Evolutionary conservation across 2,797 vertebrate species (phyloP).

Genomic region (Nasua narica): DNA sequence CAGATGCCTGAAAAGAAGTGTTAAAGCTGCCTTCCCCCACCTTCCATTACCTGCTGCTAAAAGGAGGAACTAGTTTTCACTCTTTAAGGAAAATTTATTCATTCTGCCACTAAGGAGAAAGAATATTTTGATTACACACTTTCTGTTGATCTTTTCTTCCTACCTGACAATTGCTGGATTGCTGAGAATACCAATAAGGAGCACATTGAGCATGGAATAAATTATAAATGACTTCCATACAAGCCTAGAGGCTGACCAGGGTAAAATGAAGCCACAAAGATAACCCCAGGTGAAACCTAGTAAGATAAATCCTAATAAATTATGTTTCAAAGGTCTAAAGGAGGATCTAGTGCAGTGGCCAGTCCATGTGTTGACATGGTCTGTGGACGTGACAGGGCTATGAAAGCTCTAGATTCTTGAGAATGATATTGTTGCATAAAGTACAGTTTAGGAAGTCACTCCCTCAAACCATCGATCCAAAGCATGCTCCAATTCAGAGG

Average conservation of each 20-base stretch:
- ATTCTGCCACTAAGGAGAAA: background rate
- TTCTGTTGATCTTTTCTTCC: background rate
- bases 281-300: background rate
- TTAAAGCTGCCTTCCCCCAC: background rate
- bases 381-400: background rate
- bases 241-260: background rate
- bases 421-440: background rate
- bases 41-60: background rate
- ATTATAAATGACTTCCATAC: background rate
- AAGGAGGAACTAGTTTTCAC: slow-evolving; percentile 9
- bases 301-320: background rate
- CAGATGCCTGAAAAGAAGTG: background rate
- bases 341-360: background rate
- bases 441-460: background rate
- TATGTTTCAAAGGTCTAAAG: background rate
- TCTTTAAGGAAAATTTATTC: background rate
- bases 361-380: background rate
- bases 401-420: background rate
- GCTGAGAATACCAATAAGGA: background rate
- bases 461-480: background rate
- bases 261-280: background rate
- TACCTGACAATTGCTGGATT: background rate
- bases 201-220: background rate
- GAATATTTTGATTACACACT: background rate
- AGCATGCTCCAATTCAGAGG: background rate